Percentiles rank a stretch among this genome's conserved stretches.
These are phyloP conservation scores for Crambe crambe DNA, from an alignment of 37 sponge, comb jelly and placozoan species.

Conservation along the genomic window DNA sequence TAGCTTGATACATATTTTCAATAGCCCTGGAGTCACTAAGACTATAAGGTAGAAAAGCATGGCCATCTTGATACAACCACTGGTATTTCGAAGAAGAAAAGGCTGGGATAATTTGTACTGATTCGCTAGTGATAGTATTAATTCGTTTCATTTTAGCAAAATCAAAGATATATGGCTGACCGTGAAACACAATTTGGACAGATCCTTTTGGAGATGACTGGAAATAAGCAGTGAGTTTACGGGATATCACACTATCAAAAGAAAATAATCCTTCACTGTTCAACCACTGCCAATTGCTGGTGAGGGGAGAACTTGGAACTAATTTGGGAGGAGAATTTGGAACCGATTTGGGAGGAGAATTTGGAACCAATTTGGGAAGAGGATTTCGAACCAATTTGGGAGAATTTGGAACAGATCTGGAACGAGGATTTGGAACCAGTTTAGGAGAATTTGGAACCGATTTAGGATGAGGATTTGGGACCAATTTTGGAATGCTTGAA, in stretches of 20 bases:
- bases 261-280: conserved; percentile 47
- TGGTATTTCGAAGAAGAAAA: not conserved
- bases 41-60: conserved; percentile 34
- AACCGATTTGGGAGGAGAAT: too few relatives aligned
- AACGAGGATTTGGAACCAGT: too few relatives aligned
- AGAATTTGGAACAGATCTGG: too few relatives aligned
- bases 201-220: conserved; percentile 12
- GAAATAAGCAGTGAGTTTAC: conserved; percentile 20
- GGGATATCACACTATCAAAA: conserved; percentile 15
- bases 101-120: not conserved
- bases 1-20: conserved; percentile 48
- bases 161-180: conserved; percentile 37
- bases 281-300: conserved; percentile 40
- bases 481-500: too few relatives aligned
- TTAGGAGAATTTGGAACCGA: too few relatives aligned
- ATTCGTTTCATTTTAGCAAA: conserved; percentile 70
- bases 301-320: not conserved
- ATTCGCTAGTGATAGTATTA: conserved; percentile 35
- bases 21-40: conserved; percentile 32
- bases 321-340: too few relatives aligned
- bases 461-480: too few relatives aligned
- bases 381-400: too few relatives aligned
- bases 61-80: conserved; percentile 58
- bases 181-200: not conserved
- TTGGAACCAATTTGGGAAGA: too few relatives aligned